Conservation (phyloP, 2,113 vertebrate species). For the Amphilophus citrinellus region DNA sequence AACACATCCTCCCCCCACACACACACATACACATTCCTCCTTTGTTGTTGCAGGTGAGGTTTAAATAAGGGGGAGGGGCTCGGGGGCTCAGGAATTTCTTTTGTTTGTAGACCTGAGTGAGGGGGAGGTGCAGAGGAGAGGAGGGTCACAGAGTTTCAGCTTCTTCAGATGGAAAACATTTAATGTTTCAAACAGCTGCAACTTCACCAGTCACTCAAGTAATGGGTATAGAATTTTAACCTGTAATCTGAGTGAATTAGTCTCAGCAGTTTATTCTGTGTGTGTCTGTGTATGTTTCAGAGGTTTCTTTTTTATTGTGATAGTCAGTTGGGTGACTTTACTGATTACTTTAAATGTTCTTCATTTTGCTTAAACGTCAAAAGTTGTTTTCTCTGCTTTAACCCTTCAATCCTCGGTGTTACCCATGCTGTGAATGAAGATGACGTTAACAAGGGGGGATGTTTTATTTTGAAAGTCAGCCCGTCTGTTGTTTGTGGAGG, state of each 20-base stretch:
- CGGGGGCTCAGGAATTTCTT: slow-evolving; percentile 57
- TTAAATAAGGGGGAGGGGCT: background rate
- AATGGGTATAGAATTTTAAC: background rate
- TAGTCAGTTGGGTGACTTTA: background rate
- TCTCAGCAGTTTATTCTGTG: background rate
- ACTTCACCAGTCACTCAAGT: background rate
- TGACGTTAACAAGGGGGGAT: background rate
- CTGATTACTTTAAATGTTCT: background rate
- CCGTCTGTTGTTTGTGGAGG: background rate
- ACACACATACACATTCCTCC: background rate
- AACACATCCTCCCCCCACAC: background rate
- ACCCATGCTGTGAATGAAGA: no score
- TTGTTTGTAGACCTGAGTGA: slow-evolving; percentile 35
- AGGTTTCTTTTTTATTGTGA: no score
- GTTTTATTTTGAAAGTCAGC: background rate
- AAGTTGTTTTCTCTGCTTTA: background rate
- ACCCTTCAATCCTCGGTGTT: background rate
- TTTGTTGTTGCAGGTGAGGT: no score
- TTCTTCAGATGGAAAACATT: background rate
- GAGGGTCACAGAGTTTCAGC: background rate
- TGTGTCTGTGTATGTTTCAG: background rate
- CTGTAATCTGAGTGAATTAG: no score
- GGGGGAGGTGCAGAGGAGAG: background rate
- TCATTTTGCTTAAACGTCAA: no score
- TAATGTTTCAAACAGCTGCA: background rate